Conservation (phyloP, 2,888 invertebrate species). For the Spisula solida region DNA sequence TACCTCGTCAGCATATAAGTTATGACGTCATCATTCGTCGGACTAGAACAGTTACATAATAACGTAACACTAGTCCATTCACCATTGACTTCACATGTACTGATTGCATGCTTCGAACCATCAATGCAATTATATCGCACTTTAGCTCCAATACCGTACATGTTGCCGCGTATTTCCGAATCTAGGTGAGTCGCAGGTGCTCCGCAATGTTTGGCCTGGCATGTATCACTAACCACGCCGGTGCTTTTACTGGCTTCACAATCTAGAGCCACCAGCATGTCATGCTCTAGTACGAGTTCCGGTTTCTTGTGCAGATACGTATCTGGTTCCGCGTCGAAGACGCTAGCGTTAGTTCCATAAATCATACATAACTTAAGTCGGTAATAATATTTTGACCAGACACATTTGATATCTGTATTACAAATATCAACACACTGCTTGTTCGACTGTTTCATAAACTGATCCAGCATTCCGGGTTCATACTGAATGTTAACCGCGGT, state of each 20-base stretch:
- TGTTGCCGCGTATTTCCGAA: not conserved
- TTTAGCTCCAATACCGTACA: not conserved
- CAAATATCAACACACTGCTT: not conserved
- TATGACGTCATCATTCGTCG: not conserved
- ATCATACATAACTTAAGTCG: not conserved
- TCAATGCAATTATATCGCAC: constrained; percentile 1
- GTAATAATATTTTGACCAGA: not conserved
- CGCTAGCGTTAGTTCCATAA: not conserved
- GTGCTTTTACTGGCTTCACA: not conserved
- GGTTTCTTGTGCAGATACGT: not conserved
- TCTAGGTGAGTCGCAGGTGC: not conserved
- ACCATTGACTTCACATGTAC: not conserved
- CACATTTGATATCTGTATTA: not conserved
- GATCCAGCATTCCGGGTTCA: not conserved
- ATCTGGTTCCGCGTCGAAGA: not conserved
- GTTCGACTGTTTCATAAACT: not conserved
- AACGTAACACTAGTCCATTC: not conserved
- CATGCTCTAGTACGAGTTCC: not conserved
- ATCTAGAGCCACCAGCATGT: not conserved
- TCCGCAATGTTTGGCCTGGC: not conserved
- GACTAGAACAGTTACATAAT: not conserved
- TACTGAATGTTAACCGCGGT: not conserved
- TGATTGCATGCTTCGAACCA: not conserved
- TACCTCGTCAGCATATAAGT: not conserved
- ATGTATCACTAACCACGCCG: not conserved